A percentile compares a stretch with the other conserved stretches of the same genome.
phyloP scores from a whole-genome alignment of 2,888 invertebrate species.

The Erebia palarica region DNA sequence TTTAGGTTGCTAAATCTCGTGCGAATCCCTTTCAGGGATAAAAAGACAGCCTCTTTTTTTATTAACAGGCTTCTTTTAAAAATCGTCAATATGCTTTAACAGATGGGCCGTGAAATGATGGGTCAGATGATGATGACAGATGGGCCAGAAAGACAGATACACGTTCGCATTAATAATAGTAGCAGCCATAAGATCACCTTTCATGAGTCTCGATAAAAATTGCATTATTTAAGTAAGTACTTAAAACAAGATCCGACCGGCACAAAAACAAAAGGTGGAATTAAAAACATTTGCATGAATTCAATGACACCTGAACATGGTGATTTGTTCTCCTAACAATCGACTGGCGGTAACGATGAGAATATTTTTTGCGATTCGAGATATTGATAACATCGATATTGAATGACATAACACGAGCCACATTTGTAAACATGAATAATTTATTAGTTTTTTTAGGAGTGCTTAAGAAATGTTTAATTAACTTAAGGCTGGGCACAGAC shows the following conservation, averaged over 20 bases:
- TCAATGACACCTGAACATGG: slow-evolving; percentile 28
- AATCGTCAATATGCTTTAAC: no score
- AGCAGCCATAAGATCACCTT: no score
- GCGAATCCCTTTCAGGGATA: no score
- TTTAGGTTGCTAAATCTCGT: no score
- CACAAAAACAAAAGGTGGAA: slow-evolving; percentile 22
- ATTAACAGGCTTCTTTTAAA: no score
- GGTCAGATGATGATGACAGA: no score
- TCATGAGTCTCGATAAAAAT: neutral
- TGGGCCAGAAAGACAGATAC: no score
- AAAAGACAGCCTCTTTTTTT: no score
- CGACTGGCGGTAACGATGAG: slow-evolving; percentile 28
- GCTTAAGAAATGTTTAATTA: neutral
- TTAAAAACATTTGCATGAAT: slow-evolving; percentile 30
- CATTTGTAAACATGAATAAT: slow-evolving; percentile 26
- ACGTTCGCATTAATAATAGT: no score
- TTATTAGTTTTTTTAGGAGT: slow-evolving; percentile 10
- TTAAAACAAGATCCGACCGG: slow-evolving; percentile 1
- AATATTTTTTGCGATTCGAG: slow-evolving; percentile 31
- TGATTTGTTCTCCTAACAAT: slow-evolving; percentile 33
- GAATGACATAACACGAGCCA: slow-evolving; percentile 20
- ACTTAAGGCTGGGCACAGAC: neutral
- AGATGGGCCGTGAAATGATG: no score
- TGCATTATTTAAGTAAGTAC: slow-evolving; percentile 2
- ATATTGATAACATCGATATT: slow-evolving; percentile 28